Evolutionary conservation across 2,888 invertebrate species (phyloP).

Genomic region (Germaria angustata): DNA sequence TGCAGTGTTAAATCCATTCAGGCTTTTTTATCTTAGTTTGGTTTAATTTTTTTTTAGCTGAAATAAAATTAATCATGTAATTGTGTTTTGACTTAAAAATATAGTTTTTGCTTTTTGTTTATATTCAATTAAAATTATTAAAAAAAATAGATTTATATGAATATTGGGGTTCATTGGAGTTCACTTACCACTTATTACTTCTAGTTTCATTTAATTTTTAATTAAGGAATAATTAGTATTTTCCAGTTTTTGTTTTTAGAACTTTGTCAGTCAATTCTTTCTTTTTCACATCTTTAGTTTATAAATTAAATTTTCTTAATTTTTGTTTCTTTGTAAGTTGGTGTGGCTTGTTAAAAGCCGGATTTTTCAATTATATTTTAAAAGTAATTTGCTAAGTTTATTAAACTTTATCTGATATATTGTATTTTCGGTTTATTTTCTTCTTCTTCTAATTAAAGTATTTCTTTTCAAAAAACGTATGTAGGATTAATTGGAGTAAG

Average conservation of each 20-base stretch:
- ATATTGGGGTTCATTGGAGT: slow-evolving; percentile 1
- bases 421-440: background rate
- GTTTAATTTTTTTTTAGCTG: slow-evolving; percentile 19
- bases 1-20: slow-evolving; percentile 18
- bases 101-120: background rate
- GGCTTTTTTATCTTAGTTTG: background rate
- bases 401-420: background rate
- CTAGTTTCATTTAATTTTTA: slow-evolving; percentile 36
- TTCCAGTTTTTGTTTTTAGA: background rate
- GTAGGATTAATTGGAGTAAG: background rate
- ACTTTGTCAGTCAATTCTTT: background rate
- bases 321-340: no score
- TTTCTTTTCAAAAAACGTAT: background rate
- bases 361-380: background rate
- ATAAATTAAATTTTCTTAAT: background rate
- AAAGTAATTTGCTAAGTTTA: background rate
- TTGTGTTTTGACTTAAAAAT: slow-evolving; percentile 32
- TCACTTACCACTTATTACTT: slow-evolving; percentile 58
- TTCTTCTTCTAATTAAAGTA: background rate
- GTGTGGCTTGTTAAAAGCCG: background rate
- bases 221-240: slow-evolving; percentile 1
- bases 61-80: slow-evolving; percentile 48
- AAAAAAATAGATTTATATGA: background rate
- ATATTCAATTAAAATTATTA: background rate
- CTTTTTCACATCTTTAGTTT: background rate